phyloP scores from a whole-genome alignment of 2,113 vertebrate genomes.

The Tylochromis polylepis region DNA sequence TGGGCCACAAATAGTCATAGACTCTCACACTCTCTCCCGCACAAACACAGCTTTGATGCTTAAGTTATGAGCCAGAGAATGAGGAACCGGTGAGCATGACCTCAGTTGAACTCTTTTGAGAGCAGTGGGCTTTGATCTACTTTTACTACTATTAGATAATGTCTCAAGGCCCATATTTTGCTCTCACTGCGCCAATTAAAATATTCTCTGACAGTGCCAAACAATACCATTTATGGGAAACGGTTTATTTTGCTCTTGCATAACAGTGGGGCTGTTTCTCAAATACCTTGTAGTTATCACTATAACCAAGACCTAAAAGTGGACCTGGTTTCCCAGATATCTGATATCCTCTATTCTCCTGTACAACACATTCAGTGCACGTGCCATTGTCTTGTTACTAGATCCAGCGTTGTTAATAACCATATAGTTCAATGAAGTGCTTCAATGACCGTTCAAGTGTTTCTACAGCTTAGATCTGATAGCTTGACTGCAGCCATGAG shows the following conservation, averaged over 20 bases:
- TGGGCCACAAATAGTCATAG: conserved; percentile 39
- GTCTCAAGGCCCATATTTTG: conserved; percentile 23
- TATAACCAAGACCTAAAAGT: conserved; percentile 45
- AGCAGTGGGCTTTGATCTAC: conserved; percentile 52
- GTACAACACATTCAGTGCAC: background rate
- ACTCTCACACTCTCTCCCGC: conserved; percentile 14
- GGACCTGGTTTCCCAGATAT: conserved; percentile 50
- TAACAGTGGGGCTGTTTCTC: conserved; percentile 32
- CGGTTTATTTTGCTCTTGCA: conserved; percentile 30
- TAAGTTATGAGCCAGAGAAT: conserved; percentile 57
- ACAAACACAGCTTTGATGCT: conserved; percentile 61
- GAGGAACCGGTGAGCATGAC: conserved; percentile 53
- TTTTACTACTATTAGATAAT: conserved; percentile 46
- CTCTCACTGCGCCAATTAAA: conserved; percentile 24
- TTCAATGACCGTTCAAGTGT: conserved; percentile 26
- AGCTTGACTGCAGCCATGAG: background rate
- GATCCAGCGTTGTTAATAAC: conserved; percentile 2
- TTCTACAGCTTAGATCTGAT: conserved; percentile 31
- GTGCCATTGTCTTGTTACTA: conserved; percentile 30
- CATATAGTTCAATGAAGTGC: conserved; percentile 8
- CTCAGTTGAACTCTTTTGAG: conserved; percentile 54
- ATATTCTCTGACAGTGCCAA: conserved; percentile 4
- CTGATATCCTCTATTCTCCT: conserved; percentile 32
- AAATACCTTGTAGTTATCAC: conserved; percentile 33
- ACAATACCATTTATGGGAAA: conserved; percentile 10